phyloP scores from a whole-genome alignment of 2,888 invertebrate genomes.

The Netelia virgata region DNA sequence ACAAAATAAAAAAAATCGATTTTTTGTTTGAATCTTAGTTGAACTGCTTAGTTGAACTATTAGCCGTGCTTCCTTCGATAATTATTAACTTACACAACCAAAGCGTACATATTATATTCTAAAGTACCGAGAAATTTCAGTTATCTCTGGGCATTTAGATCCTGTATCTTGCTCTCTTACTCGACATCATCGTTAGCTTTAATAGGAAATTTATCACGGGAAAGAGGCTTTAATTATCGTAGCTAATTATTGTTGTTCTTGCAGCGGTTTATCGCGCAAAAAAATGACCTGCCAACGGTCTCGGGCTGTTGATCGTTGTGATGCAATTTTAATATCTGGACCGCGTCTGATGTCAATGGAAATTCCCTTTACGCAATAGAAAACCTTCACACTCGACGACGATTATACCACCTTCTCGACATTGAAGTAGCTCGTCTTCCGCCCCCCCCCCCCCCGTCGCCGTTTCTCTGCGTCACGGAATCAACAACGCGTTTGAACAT shows the following conservation, averaged over 20 bases:
- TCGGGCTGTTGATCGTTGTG: background rate
- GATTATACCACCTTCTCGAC: slow-evolving; percentile 47
- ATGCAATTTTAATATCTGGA: slow-evolving; percentile 23
- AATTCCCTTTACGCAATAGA: slow-evolving; percentile 48
- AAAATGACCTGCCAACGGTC: background rate
- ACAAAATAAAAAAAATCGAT: too few relatives aligned
- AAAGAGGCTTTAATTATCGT: slow-evolving; percentile 13
- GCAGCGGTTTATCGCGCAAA: background rate
- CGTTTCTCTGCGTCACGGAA: too few relatives aligned
- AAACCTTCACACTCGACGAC: background rate
- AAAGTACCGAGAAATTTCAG: too few relatives aligned
- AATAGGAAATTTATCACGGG: slow-evolving; percentile 4
- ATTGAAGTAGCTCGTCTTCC: slow-evolving; percentile 22
- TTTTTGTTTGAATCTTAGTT: too few relatives aligned
- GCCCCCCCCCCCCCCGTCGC: too few relatives aligned
- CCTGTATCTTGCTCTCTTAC: too few relatives aligned
- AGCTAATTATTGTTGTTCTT: slow-evolving; percentile 11
- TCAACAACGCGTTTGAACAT: too few relatives aligned
- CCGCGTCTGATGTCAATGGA: slow-evolving; percentile 13
- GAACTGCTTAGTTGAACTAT: too few relatives aligned
- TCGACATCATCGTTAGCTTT: background rate
- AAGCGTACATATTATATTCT: too few relatives aligned
- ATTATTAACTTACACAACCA: too few relatives aligned
- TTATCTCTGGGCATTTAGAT: too few relatives aligned
- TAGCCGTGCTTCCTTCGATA: too few relatives aligned